Evolutionary conservation across 2,797 vertebrate genomes (phyloP).

Genomic region (Sardinella longiceps): DNA sequence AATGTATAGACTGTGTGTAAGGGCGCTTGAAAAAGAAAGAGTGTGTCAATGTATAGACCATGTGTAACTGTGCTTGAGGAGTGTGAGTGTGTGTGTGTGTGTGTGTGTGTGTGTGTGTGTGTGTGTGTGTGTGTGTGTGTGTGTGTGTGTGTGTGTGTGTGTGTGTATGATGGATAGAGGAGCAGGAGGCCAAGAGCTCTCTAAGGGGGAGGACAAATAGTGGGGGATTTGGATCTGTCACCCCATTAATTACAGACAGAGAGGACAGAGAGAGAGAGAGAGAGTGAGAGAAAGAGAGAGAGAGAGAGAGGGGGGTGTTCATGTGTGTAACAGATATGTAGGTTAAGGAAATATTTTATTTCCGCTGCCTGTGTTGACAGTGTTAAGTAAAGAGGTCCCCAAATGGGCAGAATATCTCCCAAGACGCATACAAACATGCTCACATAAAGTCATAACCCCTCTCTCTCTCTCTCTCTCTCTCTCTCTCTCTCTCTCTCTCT

Average conservation of each 20-base stretch:
- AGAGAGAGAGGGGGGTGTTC: background rate
- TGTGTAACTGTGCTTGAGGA: background rate
- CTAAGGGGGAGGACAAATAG: slow-evolving; percentile 12
- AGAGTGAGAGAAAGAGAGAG: background rate
- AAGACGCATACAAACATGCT: background rate
- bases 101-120: background rate
- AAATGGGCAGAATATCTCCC: background rate
- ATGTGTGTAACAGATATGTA: slow-evolving; percentile 2
- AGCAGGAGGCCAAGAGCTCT: background rate
- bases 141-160: too few species aligned
- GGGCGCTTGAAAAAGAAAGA: background rate
- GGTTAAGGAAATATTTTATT: slow-evolving; percentile 19
- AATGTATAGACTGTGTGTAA: background rate
- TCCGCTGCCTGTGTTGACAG: background rate
- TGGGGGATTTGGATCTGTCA: background rate
- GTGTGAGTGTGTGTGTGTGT: background rate
- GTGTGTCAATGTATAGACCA: background rate
- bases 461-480: too few species aligned
- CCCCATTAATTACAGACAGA: background rate
- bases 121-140: background rate
- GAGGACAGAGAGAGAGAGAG: too few species aligned
- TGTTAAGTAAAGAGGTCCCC: slow-evolving; percentile 15
- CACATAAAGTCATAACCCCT: background rate
- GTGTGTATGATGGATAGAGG: background rate
- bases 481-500: too few species aligned